Evolutionary conservation across 2,888 invertebrate genomes (phyloP).

Genomic region (Panzeria rudis): DNA sequence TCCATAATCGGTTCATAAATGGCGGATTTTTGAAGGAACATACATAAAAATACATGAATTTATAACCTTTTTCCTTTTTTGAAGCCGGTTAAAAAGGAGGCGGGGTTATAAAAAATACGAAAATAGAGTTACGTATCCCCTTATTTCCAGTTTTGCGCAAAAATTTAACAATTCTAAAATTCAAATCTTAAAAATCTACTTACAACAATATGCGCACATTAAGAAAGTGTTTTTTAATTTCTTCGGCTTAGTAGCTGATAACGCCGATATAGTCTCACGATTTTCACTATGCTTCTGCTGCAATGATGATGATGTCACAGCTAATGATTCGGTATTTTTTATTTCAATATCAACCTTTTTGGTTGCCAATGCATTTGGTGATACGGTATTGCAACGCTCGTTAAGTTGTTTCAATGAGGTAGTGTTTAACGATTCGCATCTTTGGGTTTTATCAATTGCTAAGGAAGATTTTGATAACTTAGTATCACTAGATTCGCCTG

Average conservation of each 20-base stretch:
- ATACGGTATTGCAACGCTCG: background rate
- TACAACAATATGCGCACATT: constrained; percentile 59
- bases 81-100: too few relatives aligned
- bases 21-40: too few relatives aligned
- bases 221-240: background rate
- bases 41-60: too few relatives aligned
- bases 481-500: background rate
- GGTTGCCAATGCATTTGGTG: background rate
- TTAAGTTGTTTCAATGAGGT: background rate
- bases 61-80: too few relatives aligned
- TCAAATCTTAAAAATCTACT: constrained; percentile 10
- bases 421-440: background rate
- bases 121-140: too few relatives aligned
- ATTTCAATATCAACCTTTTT: background rate
- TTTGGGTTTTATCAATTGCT: background rate
- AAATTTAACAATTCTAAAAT: too few relatives aligned
- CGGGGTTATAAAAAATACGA: too few relatives aligned
- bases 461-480: too few relatives aligned
- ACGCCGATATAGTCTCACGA: background rate
- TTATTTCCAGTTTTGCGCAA: too few relatives aligned
- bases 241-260: background rate
- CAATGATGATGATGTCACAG: background rate
- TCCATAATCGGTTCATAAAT: too few relatives aligned
- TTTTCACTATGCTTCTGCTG: background rate
- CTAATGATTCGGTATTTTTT: background rate